Base-by-base conservation (phyloP, 2,113 vertebrate species). In the Circaetus gallicus region DNA sequence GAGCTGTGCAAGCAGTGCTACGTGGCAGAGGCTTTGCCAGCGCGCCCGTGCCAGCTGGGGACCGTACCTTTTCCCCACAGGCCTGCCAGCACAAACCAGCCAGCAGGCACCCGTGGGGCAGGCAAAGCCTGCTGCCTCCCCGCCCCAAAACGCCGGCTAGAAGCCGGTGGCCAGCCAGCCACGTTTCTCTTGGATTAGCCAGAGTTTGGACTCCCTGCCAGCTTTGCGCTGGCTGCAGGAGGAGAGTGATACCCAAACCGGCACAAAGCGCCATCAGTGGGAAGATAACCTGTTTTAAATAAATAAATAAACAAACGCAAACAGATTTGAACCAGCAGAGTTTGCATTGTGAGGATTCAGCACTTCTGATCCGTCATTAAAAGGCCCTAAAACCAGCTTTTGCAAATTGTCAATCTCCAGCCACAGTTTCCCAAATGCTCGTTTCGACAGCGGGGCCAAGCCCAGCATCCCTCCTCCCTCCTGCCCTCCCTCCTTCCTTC, bases 1-100 rank as follows among this genome's bases (percentile, higher is more conserved):
- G 0, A 74, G 73, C 36, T 0, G 0, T 19, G 70, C 61, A 19
- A 50, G 58, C n/a, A 16, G 55, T 0, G 2, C n/a, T 22, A 16
- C 7, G 0, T 38, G 40, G 42, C 61, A 66, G 31, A 6, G 10
- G 80, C 80, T 63, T 25, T 63, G 43, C 67, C 67, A 76, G 86
- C 3, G 0, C 0, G 5, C 26, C 12, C 0, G 1, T 31, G 66
- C 56, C 87, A 93, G 80, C 56, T 4, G 7, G 62, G 76, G n/a
- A 82, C 61, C 1, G 3, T 16, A 45, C 21, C 78, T 49, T 14
- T 80, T 77, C 52, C 56, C 66, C 50, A 52, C 0, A 0, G 10
- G 10, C 67, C 52, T 66, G n/a, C 45, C 77, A 31, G 42, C 1
- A 2, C 24, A 42, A 83, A 7, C 53, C 66, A 77, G 81, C 21